A percentile compares a stretch with the other conserved stretches of the same genome.
Evolutionary conservation across 2,113 vertebrate genomes (phyloP).

Genomic region (Dipodomys merriami): DNA sequence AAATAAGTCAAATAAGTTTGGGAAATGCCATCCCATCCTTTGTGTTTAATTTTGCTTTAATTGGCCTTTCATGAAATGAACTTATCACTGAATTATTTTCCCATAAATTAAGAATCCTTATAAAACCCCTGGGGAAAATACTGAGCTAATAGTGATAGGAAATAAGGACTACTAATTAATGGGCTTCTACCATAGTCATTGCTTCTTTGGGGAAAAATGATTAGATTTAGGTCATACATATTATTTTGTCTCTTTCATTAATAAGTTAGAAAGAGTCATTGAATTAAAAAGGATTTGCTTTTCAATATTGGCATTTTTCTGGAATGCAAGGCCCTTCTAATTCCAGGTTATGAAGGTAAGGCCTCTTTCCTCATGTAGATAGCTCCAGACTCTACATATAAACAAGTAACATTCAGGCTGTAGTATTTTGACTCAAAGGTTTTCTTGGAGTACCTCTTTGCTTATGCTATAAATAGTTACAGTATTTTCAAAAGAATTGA

Average conservation of each 20-base stretch:
- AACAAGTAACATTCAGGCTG: neutral
- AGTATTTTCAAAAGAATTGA: neutral
- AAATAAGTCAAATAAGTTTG: conserved; percentile 54
- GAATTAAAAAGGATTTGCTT: conserved; percentile 46
- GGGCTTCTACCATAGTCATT: conserved; percentile 27
- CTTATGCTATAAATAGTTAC: neutral
- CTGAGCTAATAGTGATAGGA: conserved; percentile 56
- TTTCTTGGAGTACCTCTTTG: neutral
- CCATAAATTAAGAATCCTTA: conserved; percentile 61
- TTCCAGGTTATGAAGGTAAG: neutral
- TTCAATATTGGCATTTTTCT: conserved; percentile 36
- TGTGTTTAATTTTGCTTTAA: conserved; percentile 70
- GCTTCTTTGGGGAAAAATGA: conserved; percentile 67
- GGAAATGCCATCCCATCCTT: conserved; percentile 57
- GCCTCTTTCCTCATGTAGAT: neutral
- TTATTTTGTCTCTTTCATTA: conserved; percentile 43
- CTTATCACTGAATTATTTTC: conserved; percentile 69
- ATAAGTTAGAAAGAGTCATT: conserved; percentile 43
- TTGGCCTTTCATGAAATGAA: conserved; percentile 64
- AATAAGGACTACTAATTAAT: conserved; percentile 69
- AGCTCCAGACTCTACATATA: neutral
- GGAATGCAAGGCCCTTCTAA: conserved; percentile 22
- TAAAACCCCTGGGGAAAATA: conserved; percentile 48
- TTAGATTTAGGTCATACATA: conserved; percentile 66
- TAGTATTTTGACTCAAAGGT: neutral